A percentile compares a stretch with the other conserved stretches of the same genome.
Conservation (phyloP, 1,140 invertebrate genomes). For the Spodoptera litura region DNA sequence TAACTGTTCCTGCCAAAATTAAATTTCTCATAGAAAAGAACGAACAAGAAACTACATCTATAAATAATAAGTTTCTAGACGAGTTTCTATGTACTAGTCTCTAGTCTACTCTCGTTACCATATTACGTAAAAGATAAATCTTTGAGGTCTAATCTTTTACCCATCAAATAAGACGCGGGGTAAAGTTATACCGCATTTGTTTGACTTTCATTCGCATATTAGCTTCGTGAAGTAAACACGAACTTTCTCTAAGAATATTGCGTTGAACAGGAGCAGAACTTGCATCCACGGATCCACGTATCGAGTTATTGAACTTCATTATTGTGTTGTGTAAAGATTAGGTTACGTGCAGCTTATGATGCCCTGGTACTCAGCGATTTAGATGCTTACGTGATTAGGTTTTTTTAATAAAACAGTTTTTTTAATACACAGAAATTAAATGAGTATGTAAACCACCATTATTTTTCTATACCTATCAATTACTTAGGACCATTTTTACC, state of each 20-base stretch:
- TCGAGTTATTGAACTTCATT: constrained; percentile 16
- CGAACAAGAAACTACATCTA: no score
- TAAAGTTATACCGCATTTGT: background rate
- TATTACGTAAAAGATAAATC: no score
- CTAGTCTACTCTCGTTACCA: no score
- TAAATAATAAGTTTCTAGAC: no score
- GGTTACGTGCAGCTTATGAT: background rate
- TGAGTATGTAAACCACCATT: no score
- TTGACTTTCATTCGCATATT: constrained; percentile 24
- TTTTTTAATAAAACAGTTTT: background rate
- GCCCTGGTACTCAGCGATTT: background rate
- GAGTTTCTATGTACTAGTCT: no score
- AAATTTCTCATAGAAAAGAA: no score
- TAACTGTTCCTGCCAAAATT: no score
- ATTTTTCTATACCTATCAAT: no score
- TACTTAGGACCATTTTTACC: no score
- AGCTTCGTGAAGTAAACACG: constrained; percentile 3
- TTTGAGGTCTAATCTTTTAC: background rate
- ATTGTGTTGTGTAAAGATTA: background rate
- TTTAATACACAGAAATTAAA: no score
- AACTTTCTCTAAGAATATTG: constrained; percentile 24
- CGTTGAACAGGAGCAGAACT: background rate
- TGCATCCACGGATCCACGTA: constrained; percentile 2
- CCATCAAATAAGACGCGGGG: constrained; percentile 19
- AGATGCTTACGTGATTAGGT: no score